Conservation (phyloP, 2,888 invertebrate species). For the Cremastinae sp. region DNA sequence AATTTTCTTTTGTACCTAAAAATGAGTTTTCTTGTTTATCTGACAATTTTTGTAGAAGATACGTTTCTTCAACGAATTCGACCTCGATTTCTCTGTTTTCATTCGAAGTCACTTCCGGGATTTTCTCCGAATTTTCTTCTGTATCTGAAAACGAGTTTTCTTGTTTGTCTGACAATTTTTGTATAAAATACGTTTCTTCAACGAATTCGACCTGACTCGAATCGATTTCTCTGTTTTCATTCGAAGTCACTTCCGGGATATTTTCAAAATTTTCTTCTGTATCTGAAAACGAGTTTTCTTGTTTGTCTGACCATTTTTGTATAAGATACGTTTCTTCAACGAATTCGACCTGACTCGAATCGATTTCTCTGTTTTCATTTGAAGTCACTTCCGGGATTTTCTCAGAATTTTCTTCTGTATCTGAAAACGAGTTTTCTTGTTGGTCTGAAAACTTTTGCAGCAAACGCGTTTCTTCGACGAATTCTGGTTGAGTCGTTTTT, state of each 20-base stretch:
- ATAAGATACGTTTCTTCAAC: background rate
- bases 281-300: background rate
- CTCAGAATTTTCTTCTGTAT: background rate
- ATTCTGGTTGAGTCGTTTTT: constrained; percentile 27
- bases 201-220: too few relatives aligned
- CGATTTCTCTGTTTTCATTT: background rate
- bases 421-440: too few relatives aligned
- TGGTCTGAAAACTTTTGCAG: too few relatives aligned
- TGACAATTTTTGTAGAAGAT: too few relatives aligned
- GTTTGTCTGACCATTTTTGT: too few relatives aligned
- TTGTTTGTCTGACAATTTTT: too few relatives aligned
- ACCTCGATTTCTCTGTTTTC: background rate
- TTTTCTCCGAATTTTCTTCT: background rate
- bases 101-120: background rate
- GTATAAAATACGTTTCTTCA: background rate
- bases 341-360: too few relatives aligned
- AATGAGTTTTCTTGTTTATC: background rate
- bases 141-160: background rate
- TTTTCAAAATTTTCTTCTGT: background rate
- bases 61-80: background rate
- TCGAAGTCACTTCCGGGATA: background rate
- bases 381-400: background rate
- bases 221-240: background rate
- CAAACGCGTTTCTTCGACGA: background rate
- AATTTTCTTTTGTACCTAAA: background rate